Percentiles rank a stretch among this genome's conserved stretches.
Conservation (phyloP, 2,113 vertebrate genomes). For the Periophthalmodon schlosseri region DNA sequence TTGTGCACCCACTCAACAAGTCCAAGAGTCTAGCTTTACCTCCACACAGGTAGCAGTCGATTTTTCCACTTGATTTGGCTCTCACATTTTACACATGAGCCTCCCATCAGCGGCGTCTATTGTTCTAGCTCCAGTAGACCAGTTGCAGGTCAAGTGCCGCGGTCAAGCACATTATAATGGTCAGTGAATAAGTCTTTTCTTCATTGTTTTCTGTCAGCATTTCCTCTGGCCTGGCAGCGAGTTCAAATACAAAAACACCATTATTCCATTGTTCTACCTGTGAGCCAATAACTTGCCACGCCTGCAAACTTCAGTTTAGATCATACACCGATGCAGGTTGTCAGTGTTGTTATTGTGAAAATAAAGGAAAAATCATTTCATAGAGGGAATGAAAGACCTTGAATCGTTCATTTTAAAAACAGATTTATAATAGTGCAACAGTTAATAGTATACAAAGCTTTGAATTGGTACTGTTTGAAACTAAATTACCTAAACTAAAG, state of each 20-base stretch:
- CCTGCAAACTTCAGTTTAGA: slow-evolving; percentile 22
- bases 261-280: slow-evolving; percentile 7
- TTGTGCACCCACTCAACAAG: slow-evolving; percentile 4
- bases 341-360: slow-evolving; percentile 13
- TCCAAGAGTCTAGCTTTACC: neutral
- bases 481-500: neutral
- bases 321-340: slow-evolving; percentile 28
- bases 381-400: neutral
- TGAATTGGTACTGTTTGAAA: slow-evolving; percentile 1
- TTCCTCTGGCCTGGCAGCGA: neutral
- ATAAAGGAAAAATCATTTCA: neutral
- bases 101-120: slow-evolving; percentile 12
- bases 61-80: slow-evolving; percentile 16
- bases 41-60: neutral
- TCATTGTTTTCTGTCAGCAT: slow-evolving; percentile 12
- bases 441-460: neutral
- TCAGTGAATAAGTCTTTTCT: slow-evolving; percentile 22
- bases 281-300: slow-evolving; percentile 16
- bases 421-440: neutral
- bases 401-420: neutral
- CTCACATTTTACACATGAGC: slow-evolving; percentile 9
- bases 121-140: slow-evolving; percentile 20
- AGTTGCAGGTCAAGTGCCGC: slow-evolving; percentile 18
- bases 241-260: slow-evolving; percentile 9
- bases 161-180: slow-evolving; percentile 26